Evolutionary conservation across 2,888 invertebrate species (phyloP), one percentile per base, ranked within the genome.

Genomic region (Athetis lepigone): DNA sequence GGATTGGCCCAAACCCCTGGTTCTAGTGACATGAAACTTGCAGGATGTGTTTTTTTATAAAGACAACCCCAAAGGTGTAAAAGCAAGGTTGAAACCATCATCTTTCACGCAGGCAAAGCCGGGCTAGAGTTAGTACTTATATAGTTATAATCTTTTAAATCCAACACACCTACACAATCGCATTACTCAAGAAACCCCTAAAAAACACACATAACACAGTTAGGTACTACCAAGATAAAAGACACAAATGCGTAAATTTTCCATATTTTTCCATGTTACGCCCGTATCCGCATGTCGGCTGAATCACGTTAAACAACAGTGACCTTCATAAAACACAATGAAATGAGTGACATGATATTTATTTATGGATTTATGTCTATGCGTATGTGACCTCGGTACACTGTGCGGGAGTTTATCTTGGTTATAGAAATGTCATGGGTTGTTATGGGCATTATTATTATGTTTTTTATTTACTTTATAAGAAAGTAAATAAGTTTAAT

Each of bases 281-380:
- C 72, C 73, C 75, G 71, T 59, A 74, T 77, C 46, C 71, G 64
- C 55, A 51, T 66, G 49, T 33, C 21, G n/a, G n/a, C n/a, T 79
- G 72, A 80, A 45, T 78, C 80, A 81, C 23, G 39, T 60, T 49
- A 45, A 71, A 81, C 76, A 78, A 80, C 50, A 63, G 36, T 49
- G 63, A 52, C 80, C 82, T 81, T 81, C 67, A 13, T 58, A 21
- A 40, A 49, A 57, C 29, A 68, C 60, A 57, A 46, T 51, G 50
- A 58, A 42, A 66, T 55, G 16, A 42, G n/a, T 68, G 63, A 61
- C 57, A 66, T 50, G 36, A 40, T 52, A 57, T 57, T 51, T 67
- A 36, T 65, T 21, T 49, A 70, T 72, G 50, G 39, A 70, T 63
- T 58, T 75, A 72, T 75, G 56, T 40, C 56, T 47, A 50, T 18